These are phyloP conservation scores for Okamejei kenojei DNA, from an alignment of 2,797 vertebrate genomes.

Conservation along the genomic window DNA sequence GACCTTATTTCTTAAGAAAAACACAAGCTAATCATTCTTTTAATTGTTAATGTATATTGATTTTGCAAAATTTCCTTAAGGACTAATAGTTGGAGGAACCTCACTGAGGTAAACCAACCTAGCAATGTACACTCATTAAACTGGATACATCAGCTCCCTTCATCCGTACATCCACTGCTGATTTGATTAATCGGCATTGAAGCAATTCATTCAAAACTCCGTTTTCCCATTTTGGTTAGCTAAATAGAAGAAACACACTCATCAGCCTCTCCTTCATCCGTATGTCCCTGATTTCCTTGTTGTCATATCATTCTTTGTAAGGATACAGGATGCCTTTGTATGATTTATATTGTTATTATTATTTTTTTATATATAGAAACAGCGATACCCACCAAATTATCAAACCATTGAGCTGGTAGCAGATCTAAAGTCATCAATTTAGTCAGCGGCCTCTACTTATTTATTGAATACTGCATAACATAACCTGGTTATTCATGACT, in stretches of 20 bases:
- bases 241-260: background rate
- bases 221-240: background rate
- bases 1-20: background rate
- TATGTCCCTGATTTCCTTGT: background rate
- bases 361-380: no score
- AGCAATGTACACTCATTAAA: background rate
- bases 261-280: background rate
- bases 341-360: background rate
- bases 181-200: slow-evolving; percentile 22
- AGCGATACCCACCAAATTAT: background rate
- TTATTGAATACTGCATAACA: background rate
- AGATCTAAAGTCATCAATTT: background rate
- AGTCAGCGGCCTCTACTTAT: background rate
- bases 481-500: background rate
- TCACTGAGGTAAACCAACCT: background rate
- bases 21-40: background rate
- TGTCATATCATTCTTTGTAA: background rate
- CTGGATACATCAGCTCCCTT: slow-evolving; percentile 16
- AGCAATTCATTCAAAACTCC: background rate
- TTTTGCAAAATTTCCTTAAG: slow-evolving; percentile 8
- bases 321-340: background rate
- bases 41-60: background rate
- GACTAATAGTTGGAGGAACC: background rate
- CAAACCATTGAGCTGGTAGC: background rate
- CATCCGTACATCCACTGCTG: background rate